Evolutionary conservation across 2,113 vertebrate genomes (phyloP).

Genomic region (Pavo muticus): DNA sequence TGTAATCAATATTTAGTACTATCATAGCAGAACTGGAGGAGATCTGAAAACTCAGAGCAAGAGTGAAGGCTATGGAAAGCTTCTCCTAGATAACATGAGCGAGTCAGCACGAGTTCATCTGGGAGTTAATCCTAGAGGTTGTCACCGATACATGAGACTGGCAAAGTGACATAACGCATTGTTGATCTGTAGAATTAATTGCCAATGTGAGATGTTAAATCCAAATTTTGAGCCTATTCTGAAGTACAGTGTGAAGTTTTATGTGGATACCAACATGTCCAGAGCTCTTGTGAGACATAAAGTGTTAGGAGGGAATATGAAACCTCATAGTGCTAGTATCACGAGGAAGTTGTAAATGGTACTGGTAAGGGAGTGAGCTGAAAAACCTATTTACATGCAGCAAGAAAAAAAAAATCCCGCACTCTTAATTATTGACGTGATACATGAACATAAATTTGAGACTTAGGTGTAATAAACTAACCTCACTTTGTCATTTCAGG

Average conservation of each 20-base stretch:
- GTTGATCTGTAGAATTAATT: neutral
- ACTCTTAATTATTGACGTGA: neutral
- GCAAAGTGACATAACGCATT: neutral
- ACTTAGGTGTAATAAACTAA: neutral
- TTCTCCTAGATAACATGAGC: neutral
- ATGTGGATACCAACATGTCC: fast-evolving
- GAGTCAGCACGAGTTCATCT: neutral
- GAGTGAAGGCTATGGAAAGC: neutral
- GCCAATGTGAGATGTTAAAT: neutral
- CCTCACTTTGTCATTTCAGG: slow-evolving; percentile 73
- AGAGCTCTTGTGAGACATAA: neutral
- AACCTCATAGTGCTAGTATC: neutral
- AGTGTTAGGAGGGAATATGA: neutral
- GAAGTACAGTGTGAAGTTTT: neutral
- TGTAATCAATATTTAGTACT: neutral
- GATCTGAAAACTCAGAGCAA: neutral
- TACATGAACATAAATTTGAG: neutral
- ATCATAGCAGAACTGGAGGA: neutral
- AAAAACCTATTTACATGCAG: neutral
- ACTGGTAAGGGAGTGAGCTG: neutral
- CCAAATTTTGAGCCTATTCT: neutral
- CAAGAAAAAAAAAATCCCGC: neutral
- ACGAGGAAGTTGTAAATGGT: neutral
- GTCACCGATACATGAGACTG: neutral
- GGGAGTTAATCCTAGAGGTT: neutral